Evolutionary conservation across 1,140 invertebrate species (phyloP).

Genomic region (Drosophila jambulina): DNA sequence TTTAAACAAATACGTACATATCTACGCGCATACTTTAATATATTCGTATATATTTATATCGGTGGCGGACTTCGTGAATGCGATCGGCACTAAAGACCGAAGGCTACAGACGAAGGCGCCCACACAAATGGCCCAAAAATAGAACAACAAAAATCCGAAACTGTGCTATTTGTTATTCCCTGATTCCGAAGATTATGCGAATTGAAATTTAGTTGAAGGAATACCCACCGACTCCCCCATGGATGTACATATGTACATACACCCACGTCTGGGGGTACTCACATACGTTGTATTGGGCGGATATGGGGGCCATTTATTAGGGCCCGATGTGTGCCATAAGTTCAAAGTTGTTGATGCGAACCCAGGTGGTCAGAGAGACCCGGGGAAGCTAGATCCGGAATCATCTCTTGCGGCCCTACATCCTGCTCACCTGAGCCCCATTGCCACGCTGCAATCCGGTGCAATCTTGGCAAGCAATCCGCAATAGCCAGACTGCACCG

Average conservation of each 20-base stretch:
- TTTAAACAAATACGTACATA: slow-evolving; percentile 31
- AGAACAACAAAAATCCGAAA: slow-evolving; percentile 68
- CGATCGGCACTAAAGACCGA: slow-evolving; percentile 52
- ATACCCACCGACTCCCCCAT: slow-evolving; percentile 12
- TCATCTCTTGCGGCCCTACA: neutral
- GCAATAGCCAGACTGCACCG: slow-evolving; percentile 13
- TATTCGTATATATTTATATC: slow-evolving; percentile 22
- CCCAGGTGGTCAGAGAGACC: neutral
- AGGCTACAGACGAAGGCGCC: slow-evolving; percentile 69
- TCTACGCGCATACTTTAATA: slow-evolving; percentile 25
- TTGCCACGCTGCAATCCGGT: slow-evolving; percentile 9
- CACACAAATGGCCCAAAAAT: slow-evolving; percentile 73
- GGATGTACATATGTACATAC: neutral
- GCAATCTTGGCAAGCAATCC: slow-evolving; percentile 17
- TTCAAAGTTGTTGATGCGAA: slow-evolving; percentile 19
- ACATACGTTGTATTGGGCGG: slow-evolving; percentile 3
- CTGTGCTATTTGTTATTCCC: slow-evolving; percentile 79
- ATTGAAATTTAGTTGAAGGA: slow-evolving; percentile 72
- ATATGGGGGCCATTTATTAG: slow-evolving; percentile 3
- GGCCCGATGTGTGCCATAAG: slow-evolving; percentile 13
- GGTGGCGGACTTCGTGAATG: slow-evolving; percentile 35
- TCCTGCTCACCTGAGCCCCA: slow-evolving; percentile 35
- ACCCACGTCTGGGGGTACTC: neutral
- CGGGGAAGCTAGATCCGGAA: neutral
- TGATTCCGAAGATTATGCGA: slow-evolving; percentile 75